Percentiles rank a stretch among this genome's conserved stretches.
Evolutionary conservation across 92 coral and sea anemone species (phyloP).

Genomic region (Palythoa heliodiscus): DNA sequence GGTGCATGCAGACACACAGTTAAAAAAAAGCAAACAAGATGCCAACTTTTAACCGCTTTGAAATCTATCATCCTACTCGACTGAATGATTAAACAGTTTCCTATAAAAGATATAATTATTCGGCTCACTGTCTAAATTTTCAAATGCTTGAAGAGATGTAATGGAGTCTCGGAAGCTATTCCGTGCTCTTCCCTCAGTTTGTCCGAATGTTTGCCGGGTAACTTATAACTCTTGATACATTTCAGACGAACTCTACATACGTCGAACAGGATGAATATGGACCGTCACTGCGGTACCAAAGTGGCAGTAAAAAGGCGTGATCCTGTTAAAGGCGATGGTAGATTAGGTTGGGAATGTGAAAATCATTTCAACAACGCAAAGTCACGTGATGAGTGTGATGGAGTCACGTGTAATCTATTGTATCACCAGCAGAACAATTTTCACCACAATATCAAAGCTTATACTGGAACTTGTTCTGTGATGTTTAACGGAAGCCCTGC

Average conservation of each 20-base stretch:
- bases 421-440: too few relatives aligned
- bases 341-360: too few relatives aligned
- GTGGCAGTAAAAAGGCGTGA: too few relatives aligned
- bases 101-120: background rate
- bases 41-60: background rate
- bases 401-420: too few relatives aligned
- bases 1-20: background rate
- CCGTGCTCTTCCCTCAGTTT: background rate
- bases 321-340: too few relatives aligned
- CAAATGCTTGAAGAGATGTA: background rate
- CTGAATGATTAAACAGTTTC: background rate
- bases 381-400: background rate
- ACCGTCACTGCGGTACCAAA: background rate
- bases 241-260: background rate
- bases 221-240: background rate
- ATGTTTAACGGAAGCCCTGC: too few relatives aligned
- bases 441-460: too few relatives aligned
- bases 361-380: too few relatives aligned
- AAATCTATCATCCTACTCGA: background rate
- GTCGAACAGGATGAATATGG: background rate
- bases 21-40: background rate
- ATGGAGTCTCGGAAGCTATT: background rate
- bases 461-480: too few relatives aligned
- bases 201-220: background rate
- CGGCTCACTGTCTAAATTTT: background rate